Conservation (phyloP, 2,888 invertebrate species). For the Cosmopolites sordidus region DNA sequence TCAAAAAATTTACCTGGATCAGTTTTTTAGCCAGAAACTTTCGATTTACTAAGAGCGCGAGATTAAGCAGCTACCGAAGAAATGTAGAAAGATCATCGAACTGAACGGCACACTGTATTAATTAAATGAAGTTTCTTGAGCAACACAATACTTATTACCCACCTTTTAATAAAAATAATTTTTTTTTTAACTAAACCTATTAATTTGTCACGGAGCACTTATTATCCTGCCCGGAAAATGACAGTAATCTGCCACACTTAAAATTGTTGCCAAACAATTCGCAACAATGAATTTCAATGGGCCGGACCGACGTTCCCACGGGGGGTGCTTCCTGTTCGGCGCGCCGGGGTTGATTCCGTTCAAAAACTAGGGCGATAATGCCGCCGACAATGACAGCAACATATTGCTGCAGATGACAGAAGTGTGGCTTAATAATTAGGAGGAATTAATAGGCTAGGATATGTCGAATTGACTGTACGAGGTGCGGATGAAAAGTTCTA, state of each 20-base stretch:
- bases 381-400: conserved; percentile 35
- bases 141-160: too few relatives aligned
- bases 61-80: too few relatives aligned
- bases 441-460: conserved; percentile 33
- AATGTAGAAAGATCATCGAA: too few relatives aligned
- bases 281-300: conserved; percentile 42
- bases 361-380: conserved; percentile 40
- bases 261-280: conserved; percentile 42
- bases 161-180: too few relatives aligned
- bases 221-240: conserved; percentile 31
- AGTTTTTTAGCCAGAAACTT: too few relatives aligned
- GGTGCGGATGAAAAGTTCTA: conserved; percentile 17
- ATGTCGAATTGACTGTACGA: conserved; percentile 18
- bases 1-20: too few relatives aligned
- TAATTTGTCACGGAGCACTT: conserved; percentile 30
- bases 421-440: conserved; percentile 49
- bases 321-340: conserved; percentile 29
- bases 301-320: conserved; percentile 41
- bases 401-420: conserved; percentile 42
- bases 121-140: too few relatives aligned
- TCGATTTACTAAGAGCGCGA: too few relatives aligned
- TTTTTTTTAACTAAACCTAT: conserved; percentile 23
- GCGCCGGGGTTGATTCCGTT: conserved; percentile 1
- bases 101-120: too few relatives aligned
- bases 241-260: conserved; percentile 42